A percentile compares a stretch with the other conserved stretches of the same genome.
These are phyloP conservation scores for Eutolmus rufibarbis DNA, from an alignment of 2,888 invertebrate genomes.

Conservation along the genomic window DNA sequence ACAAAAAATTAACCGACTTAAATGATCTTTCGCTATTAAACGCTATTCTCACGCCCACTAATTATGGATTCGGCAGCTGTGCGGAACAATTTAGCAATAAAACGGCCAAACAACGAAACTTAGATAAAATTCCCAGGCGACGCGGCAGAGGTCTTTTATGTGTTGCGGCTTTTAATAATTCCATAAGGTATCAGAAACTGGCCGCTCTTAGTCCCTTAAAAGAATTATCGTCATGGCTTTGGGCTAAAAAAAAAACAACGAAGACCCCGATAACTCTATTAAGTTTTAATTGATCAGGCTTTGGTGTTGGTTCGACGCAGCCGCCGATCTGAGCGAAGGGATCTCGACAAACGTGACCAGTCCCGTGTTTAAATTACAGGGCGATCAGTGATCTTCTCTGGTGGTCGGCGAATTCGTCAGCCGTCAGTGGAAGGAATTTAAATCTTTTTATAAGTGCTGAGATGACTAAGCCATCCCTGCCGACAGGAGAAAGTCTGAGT, in stretches of 20 bases:
- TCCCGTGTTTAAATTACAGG: slow-evolving; percentile 17
- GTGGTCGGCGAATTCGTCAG: slow-evolving; percentile 29
- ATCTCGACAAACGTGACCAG: slow-evolving; percentile 25
- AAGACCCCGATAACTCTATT: slow-evolving; percentile 36
- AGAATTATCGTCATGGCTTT: slow-evolving; percentile 3
- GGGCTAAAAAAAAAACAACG: slow-evolving; percentile 7
- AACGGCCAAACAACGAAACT: background rate
- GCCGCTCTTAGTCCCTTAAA: slow-evolving; percentile 12
- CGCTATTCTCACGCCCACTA: slow-evolving; percentile 27
- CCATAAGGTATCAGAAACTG: background rate
- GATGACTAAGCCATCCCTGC: background rate
- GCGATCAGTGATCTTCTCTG: slow-evolving; percentile 19
- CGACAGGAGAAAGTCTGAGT: slow-evolving; percentile 35
- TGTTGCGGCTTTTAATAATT: background rate
- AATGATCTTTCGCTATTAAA: slow-evolving; percentile 4
- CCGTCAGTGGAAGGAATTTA: background rate
- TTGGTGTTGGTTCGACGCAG: background rate
- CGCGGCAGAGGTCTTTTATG: background rate
- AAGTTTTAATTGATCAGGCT: slow-evolving; percentile 40
- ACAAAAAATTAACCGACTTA: slow-evolving; percentile 24
- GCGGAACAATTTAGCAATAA: slow-evolving; percentile 29
- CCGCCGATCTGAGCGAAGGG: background rate
- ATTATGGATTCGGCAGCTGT: slow-evolving; percentile 15
- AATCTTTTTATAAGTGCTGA: background rate
- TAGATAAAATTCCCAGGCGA: background rate